A percentile compares a stretch with the other conserved stretches of the same genome.
phyloP scores from a whole-genome alignment of 2,797 vertebrate genomes.

The Tangara arthus region DNA sequence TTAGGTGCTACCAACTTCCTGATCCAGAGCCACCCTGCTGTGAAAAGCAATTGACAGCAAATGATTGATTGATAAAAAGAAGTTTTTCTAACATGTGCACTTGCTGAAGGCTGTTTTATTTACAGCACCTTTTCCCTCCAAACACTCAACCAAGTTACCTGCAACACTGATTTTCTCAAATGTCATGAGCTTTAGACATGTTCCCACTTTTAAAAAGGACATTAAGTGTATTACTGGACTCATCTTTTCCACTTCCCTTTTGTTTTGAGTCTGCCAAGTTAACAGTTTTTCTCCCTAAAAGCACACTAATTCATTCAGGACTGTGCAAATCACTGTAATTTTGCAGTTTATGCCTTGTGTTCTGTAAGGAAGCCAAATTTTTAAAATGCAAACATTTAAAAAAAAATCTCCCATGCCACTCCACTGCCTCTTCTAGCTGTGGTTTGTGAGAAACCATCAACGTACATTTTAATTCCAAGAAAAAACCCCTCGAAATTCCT shows the following conservation, averaged over 20 bases:
- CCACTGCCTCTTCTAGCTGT: not conserved
- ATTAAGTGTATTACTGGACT: not conserved
- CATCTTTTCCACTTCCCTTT: not conserved
- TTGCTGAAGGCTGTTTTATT: not conserved
- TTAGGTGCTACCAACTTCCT: not conserved
- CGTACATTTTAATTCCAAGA: not conserved
- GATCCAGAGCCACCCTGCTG: not conserved
- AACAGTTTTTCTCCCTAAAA: not conserved
- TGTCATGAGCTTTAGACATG: not conserved
- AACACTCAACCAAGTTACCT: not conserved
- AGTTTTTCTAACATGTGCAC: not conserved
- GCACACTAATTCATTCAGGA: not conserved
- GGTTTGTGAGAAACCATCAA: constrained; percentile 17
- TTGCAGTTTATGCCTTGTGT: not conserved
- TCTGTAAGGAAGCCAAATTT: not conserved
- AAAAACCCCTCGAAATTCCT: not conserved
- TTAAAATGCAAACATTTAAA: not conserved
- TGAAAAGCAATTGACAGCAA: not conserved
- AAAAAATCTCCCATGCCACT: not conserved
- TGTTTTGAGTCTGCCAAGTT: not conserved
- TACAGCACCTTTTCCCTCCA: not conserved
- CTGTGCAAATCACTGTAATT: not conserved
- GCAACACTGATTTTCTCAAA: not conserved
- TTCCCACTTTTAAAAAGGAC: not conserved
- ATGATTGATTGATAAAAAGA: not conserved